These are phyloP conservation scores for Melospiza melodia DNA, from an alignment of 2,113 vertebrate species.

Conservation along the genomic window DNA sequence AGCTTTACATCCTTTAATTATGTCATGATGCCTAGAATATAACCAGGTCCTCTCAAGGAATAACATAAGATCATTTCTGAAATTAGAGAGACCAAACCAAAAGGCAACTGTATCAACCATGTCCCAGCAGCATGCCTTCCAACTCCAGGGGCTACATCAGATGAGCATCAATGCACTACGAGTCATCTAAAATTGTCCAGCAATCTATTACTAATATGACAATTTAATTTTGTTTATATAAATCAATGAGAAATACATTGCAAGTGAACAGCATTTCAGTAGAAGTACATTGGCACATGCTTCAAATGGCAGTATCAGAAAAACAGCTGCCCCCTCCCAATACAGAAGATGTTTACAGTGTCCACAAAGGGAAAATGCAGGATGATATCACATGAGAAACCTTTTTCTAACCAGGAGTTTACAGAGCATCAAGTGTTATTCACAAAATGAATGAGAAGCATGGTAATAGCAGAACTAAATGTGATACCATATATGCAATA, in stretches of 20 bases:
- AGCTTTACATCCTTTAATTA: not conserved
- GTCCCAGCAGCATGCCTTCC: not conserved
- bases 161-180: not conserved
- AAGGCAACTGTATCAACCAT: not conserved
- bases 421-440: constrained; percentile 16
- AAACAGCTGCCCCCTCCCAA: not conserved
- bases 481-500: not conserved
- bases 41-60: constrained; percentile 15
- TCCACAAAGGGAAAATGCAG: constrained; percentile 26
- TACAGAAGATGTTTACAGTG: constrained; percentile 8
- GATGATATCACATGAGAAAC: constrained; percentile 31
- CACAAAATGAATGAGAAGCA: constrained; percentile 5
- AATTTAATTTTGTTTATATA: not conserved
- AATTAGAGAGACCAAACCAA: not conserved
- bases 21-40: not conserved
- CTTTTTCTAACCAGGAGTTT: constrained; percentile 15
- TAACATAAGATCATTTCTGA: not conserved
- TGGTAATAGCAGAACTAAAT: constrained; percentile 33
- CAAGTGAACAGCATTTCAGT: not conserved
- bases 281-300: constrained; percentile 41
- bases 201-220: not conserved
- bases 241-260: not conserved
- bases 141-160: not conserved
- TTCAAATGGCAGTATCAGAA: constrained; percentile 28
- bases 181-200: not conserved